Evolutionary conservation across 2,113 vertebrate genomes (phyloP).

Genomic region (Castor canadensis): DNA sequence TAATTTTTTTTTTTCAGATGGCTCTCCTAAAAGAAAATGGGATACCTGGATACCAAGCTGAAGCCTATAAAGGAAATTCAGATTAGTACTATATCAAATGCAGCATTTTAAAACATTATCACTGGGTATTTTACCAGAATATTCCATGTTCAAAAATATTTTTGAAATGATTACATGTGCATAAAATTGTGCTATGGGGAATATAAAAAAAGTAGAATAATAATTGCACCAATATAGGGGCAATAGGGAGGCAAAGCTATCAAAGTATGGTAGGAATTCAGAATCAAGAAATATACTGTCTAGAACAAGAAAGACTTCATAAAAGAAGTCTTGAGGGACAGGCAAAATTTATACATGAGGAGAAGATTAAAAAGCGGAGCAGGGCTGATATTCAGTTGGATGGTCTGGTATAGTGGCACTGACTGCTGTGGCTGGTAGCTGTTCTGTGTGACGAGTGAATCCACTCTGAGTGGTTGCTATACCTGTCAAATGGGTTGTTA

Average conservation of each 20-base stretch:
- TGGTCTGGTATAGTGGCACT: background rate
- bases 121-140: conserved; percentile 28
- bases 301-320: background rate
- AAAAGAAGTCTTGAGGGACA: background rate
- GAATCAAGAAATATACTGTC: conserved; percentile 17
- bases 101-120: conserved; percentile 33
- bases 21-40: conserved; percentile 38
- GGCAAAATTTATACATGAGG: background rate
- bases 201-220: background rate
- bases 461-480: background rate
- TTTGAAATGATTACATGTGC: background rate
- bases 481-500: background rate
- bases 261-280: background rate
- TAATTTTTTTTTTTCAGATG: background rate
- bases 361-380: background rate
- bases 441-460: background rate
- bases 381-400: background rate
- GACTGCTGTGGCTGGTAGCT: background rate
- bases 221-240: background rate
- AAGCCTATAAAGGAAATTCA: conserved; percentile 43
- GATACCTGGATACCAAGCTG: background rate
- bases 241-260: background rate
- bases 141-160: conserved; percentile 29
- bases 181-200: background rate
- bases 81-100: background rate